Percentiles rank a stretch among this genome's conserved stretches.
phyloP scores from a whole-genome alignment of 2,888 invertebrate species.

The Parochlus steinenii region DNA sequence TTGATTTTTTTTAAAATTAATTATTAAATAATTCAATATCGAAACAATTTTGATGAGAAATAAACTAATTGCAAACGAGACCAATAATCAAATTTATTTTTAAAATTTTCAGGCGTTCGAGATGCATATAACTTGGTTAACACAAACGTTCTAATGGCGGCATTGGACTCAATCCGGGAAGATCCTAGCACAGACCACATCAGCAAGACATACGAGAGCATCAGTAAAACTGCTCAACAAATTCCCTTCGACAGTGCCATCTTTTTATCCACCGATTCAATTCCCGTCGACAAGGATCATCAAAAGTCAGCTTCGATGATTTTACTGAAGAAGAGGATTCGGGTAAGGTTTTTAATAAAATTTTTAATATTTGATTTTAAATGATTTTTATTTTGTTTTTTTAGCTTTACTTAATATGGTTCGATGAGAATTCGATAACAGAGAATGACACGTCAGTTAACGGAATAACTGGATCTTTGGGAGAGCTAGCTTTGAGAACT shows the following conservation, averaged over 20 bases:
- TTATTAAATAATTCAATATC: conserved; percentile 6
- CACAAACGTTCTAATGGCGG: conserved; percentile 26
- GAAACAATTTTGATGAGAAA: conserved; percentile 10
- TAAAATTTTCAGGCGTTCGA: conserved; percentile 21
- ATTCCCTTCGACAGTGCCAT: conserved; percentile 46
- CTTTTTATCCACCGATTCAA: conserved; percentile 40
- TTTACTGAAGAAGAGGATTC: conserved; percentile 30
- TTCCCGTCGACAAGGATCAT: conserved; percentile 35
- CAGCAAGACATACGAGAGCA: conserved; percentile 18
- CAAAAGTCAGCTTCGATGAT: conserved; percentile 31
- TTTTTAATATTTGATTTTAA: conserved; percentile 6
- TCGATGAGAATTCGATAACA: conserved; percentile 27
- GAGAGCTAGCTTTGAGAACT: conserved; percentile 30
- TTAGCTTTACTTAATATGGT: conserved; percentile 34
- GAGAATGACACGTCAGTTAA: conserved; percentile 29
- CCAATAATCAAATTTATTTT: background rate
- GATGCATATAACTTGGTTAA: conserved; percentile 29
- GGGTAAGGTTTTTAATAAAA: conserved; percentile 20
- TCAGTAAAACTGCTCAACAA: conserved; percentile 39
- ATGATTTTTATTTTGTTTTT: conserved; percentile 13
- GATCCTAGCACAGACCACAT: conserved; percentile 15
- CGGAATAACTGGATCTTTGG: conserved; percentile 25
- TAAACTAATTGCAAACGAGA: conserved; percentile 2
- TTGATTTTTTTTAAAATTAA: too few species aligned
- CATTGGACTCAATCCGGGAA: conserved; percentile 27